Percentiles rank a stretch among this genome's conserved stretches.
These are phyloP conservation scores for Melieria omissa DNA, from an alignment of 2,888 invertebrate species.

Conservation along the genomic window DNA sequence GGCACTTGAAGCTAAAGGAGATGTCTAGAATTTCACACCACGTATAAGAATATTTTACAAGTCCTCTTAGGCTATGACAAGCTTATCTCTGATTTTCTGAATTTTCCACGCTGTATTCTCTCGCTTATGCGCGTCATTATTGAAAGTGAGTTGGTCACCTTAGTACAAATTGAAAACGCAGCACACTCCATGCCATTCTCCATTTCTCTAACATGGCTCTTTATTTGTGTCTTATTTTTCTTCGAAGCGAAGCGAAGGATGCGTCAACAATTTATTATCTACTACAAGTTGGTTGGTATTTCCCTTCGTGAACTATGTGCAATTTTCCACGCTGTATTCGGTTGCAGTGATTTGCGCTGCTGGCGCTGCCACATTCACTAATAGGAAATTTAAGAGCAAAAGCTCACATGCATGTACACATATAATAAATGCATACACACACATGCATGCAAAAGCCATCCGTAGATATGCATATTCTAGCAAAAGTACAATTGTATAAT, in stretches of 20 bases:
- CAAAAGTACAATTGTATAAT: neutral
- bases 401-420: neutral
- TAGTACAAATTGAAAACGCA: no score
- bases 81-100: no score
- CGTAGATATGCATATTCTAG: neutral
- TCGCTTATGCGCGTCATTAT: neutral
- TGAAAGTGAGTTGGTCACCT: neutral
- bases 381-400: slow-evolving; percentile 25
- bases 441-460: neutral
- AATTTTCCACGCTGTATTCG: slow-evolving; percentile 30
- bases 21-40: no score
- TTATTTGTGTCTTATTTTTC: neutral
- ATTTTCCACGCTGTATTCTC: no score
- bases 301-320: neutral
- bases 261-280: slow-evolving; percentile 35
- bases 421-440: neutral
- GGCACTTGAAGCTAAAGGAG: no score
- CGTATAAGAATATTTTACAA: no score
- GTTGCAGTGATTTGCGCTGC: slow-evolving; percentile 49
- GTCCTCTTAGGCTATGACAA: no score
- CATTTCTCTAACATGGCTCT: neutral
- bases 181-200: neutral
- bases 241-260: no score
- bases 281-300: slow-evolving; percentile 20
- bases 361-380: slow-evolving; percentile 46